Conservation (phyloP, 2,888 invertebrate genomes). For the Byasa hedistus region DNA sequence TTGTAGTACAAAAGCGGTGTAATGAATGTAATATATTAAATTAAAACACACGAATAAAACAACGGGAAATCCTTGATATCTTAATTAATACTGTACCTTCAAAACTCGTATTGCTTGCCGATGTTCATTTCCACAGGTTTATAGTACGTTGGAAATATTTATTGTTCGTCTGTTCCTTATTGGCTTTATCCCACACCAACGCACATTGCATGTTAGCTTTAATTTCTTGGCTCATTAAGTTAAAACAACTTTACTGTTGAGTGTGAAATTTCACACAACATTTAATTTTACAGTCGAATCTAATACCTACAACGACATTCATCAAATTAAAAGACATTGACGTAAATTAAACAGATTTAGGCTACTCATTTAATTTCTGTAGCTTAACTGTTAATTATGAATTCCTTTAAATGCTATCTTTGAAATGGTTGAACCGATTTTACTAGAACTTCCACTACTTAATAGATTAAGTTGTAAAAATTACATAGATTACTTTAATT, state of each 20-base stretch:
- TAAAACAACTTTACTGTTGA: not conserved
- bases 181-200: slow-evolving; percentile 5
- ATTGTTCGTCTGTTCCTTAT: slow-evolving; percentile 19
- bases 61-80: slow-evolving; percentile 1
- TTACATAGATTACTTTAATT: no score
- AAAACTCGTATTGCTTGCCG: slow-evolving; percentile 10
- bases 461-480: no score
- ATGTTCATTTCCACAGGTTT: slow-evolving; percentile 22
- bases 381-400: no score
- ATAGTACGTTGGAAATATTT: slow-evolving; percentile 19
- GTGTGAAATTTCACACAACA: not conserved
- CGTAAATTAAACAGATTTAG: no score
- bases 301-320: no score
- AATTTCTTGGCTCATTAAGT: not conserved
- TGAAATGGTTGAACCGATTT: not conserved
- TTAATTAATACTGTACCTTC: slow-evolving; percentile 25
- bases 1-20: not conserved
- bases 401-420: not conserved
- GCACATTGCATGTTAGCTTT: not conserved
- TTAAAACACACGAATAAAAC: slow-evolving; percentile 14
- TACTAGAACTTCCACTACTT: not conserved
- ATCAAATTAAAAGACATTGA: no score
- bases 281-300: not conserved
- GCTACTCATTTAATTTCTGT: no score
- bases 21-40: slow-evolving; percentile 11